A percentile compares a stretch with the other conserved stretches of the same genome.
phyloP scores from a whole-genome alignment of 2,113 vertebrate species.

The Pteruthius melanotis region DNA sequence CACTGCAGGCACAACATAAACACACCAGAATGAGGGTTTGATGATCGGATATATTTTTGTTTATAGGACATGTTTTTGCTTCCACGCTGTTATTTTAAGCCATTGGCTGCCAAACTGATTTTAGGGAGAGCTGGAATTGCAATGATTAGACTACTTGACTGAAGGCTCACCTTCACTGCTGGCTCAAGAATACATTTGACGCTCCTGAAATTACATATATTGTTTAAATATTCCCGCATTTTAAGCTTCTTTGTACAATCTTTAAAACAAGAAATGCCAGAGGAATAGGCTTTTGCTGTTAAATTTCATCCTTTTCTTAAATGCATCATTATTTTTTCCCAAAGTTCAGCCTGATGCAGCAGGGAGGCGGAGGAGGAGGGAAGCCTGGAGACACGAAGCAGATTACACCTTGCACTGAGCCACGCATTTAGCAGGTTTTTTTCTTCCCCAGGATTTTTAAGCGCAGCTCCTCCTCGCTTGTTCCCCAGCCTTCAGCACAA shows the following conservation, averaged over 20 bases:
- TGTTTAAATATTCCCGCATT: neutral
- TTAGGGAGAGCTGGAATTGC: neutral
- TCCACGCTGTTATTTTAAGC: neutral
- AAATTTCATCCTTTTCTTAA: neutral
- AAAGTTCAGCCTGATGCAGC: neutral
- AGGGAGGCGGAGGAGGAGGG: neutral
- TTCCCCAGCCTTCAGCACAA: neutral
- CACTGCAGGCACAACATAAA: neutral
- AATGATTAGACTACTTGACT: neutral
- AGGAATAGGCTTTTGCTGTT: neutral
- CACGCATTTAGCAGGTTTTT: rapidly evolving
- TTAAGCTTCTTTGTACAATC: neutral
- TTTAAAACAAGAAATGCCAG: neutral
- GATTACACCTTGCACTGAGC: neutral
- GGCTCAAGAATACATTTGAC: neutral
- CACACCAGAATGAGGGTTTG: neutral
- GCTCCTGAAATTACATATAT: neutral
- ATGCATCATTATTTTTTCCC: neutral
- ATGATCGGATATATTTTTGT: neutral
- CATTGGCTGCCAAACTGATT: neutral
- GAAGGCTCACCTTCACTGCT: neutral
- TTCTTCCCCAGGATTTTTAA: neutral
- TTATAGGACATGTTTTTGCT: neutral
- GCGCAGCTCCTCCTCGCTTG: neutral
- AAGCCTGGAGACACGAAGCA: neutral